Evolutionary conservation across 2,113 vertebrate genomes (phyloP).

Genomic region (Perccottus glenii): DNA sequence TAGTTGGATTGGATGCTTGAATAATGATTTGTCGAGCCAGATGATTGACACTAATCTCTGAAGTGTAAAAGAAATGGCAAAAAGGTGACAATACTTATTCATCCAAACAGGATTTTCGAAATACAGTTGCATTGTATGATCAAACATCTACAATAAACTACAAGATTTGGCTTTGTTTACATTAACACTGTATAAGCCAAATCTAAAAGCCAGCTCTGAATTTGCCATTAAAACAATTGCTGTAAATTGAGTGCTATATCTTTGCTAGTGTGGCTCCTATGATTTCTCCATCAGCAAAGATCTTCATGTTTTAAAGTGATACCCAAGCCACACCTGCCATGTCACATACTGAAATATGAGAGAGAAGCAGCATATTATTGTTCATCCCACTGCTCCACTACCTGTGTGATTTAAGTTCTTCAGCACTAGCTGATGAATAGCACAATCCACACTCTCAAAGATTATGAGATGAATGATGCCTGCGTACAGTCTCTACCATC

Average conservation of each 20-base stretch:
- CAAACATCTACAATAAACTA: background rate
- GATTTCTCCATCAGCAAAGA: constrained; percentile 26
- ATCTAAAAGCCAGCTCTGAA: background rate
- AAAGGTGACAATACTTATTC: constrained; percentile 1
- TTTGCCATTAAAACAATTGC: constrained; percentile 1
- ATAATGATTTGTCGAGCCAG: constrained; percentile 50
- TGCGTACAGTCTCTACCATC: background rate
- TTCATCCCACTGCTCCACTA: constrained; percentile 17
- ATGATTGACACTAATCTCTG: constrained; percentile 40
- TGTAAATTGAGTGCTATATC: constrained; percentile 1
- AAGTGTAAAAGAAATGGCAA: constrained; percentile 20
- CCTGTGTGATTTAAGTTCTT: constrained; percentile 37
- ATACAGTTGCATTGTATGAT: background rate
- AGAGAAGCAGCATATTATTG: constrained; percentile 28
- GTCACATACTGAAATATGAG: constrained; percentile 36
- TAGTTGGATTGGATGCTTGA: constrained; percentile 35
- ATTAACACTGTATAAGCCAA: background rate
- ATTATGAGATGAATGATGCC: constrained; percentile 31
- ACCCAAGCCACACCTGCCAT: constrained; percentile 26
- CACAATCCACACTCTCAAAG: constrained; percentile 16
- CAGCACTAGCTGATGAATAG: constrained; percentile 25
- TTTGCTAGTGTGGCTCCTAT: constrained; percentile 17
- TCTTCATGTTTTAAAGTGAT: constrained; percentile 42
- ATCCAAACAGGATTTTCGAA: background rate
- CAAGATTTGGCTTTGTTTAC: too few relatives aligned